Evolutionary conservation across 2,888 invertebrate species (phyloP), one percentile per base, ranked within the genome.

Genomic region (Leptinotarsa peninsularis): DNA sequence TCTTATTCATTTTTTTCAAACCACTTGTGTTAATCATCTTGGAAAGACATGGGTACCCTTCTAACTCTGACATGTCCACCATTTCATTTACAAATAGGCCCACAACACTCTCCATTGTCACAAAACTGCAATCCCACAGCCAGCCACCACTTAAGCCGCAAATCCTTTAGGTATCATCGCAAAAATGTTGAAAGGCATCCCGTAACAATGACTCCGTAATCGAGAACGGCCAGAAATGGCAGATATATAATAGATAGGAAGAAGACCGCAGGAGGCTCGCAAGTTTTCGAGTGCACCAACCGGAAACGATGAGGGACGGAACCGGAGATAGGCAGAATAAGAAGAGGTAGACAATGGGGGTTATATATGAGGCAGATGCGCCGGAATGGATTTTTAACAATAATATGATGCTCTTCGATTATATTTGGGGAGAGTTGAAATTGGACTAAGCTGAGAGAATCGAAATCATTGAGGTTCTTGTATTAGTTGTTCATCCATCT

Each of bases 271-370:
- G 77, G 77, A 81, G 81, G 81, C 80, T 79, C 77, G 85, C 85
- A 85, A 85, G 88, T 88, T 88, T 88, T 88, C 88, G 84, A 85
- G 88, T 87, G 86, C 88, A 87, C 82, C 86, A 85, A 86, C 86
- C 87, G 88, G 88, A 88, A 88, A 86, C 84, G 87, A 88, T 88
- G 84, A 84, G 87, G 86, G 86, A 87, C 87, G 87, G 87, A 88
- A 88, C 80, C 83, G 87, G 87, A 88, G 88, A 88, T 88, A 88
- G 88, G 87, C 85, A 86, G 87, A 87, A 88, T 87, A 87, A 87
- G 88, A 87, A 70, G 74, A 87, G 87, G 87, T 87, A 87, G 87
- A 88, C 87, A 88, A 88, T 87, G 83, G 84, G 66, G 83, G 86
- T 83, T 84, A 85, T 85, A 85, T 85, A 83, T 85, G 85, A 83